Evolutionary conservation across 2,797 vertebrate genomes (phyloP).

Genomic region (Diceros bicornis): DNA sequence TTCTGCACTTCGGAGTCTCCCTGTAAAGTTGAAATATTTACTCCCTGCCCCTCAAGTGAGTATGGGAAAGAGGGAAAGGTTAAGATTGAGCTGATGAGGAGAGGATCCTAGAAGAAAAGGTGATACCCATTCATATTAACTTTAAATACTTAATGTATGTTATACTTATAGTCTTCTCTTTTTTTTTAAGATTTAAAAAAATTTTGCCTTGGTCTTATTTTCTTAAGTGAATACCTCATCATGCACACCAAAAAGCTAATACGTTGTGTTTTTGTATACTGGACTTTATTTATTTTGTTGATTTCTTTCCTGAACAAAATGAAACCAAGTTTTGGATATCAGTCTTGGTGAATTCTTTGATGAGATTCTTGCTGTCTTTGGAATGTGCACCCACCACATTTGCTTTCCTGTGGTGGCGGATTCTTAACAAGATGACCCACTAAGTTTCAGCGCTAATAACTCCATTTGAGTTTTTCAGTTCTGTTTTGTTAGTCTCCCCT

Average conservation of each 20-base stretch:
- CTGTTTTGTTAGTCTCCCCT: constrained; percentile 78
- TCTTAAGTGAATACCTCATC: background rate
- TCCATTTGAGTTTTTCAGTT: constrained; percentile 62
- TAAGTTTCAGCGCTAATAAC: constrained; percentile 80
- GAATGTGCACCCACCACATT: constrained; percentile 68
- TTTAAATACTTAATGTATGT: background rate
- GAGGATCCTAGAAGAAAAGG: background rate
- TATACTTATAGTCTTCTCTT: background rate
- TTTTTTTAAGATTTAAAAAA: background rate
- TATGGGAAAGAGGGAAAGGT: background rate
- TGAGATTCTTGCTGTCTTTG: constrained; percentile 77
- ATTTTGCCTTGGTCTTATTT: background rate
- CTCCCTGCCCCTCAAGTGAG: background rate
- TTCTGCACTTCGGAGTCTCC: background rate
- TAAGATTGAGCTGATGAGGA: background rate
- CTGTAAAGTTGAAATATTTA: constrained; percentile 4
- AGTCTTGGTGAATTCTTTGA: constrained; percentile 80
- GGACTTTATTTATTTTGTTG: constrained; percentile 21
- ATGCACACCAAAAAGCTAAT: background rate
- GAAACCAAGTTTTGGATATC: constrained; percentile 64
- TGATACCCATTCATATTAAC: background rate
- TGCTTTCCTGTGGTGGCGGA: constrained; percentile 72
- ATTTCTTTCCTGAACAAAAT: background rate
- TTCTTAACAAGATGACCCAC: constrained; percentile 84
- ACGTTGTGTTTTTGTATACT: background rate